A percentile compares a stretch with the other conserved stretches of the same genome.
Conservation (phyloP, 2,888 invertebrate species). For the Unio delphinus region DNA sequence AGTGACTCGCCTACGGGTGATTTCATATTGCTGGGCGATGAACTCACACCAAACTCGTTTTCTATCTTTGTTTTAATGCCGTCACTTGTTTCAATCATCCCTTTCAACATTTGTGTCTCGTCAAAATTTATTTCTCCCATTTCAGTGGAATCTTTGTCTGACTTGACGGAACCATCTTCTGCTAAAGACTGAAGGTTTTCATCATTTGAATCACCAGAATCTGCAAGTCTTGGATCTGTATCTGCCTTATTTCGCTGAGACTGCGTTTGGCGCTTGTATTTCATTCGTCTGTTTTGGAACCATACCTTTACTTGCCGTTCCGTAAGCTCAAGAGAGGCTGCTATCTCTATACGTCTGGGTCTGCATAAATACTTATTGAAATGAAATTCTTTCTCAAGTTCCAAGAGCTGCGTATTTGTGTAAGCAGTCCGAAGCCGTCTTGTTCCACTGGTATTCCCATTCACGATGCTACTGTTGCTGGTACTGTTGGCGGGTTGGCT, state of each 20-base stretch:
- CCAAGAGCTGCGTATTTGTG: conserved; percentile 85
- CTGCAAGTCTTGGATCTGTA: conserved; percentile 14
- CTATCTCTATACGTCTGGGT: conserved; percentile 84
- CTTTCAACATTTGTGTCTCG: conserved; percentile 1
- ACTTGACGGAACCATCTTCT: conserved; percentile 22
- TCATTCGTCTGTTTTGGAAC: conserved; percentile 99
- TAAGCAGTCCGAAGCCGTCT: conserved; percentile 84
- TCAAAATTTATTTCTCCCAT: neutral
- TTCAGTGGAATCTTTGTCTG: conserved; percentile 8
- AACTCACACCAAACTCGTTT: conserved; percentile 2
- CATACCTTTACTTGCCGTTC: conserved; percentile 93
- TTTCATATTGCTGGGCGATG: too few relatives aligned
- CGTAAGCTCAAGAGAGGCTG: conserved; percentile 80
- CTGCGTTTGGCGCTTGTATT: conserved; percentile 73
- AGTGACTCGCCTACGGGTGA: too few relatives aligned
- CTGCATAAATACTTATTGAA: conserved; percentile 84
- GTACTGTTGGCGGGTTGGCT: conserved; percentile 19
- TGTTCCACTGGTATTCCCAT: conserved; percentile 40
- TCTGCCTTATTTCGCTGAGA: conserved; percentile 47
- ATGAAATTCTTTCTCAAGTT: conserved; percentile 86
- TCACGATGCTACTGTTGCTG: conserved; percentile 16
- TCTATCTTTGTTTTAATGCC: conserved; percentile 6
- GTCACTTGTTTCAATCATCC: conserved; percentile 8
- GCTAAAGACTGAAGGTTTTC: conserved; percentile 29
- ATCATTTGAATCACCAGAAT: conserved; percentile 25